Conservation (phyloP, 2,888 invertebrate species). For the Drosophila putrida region DNA sequence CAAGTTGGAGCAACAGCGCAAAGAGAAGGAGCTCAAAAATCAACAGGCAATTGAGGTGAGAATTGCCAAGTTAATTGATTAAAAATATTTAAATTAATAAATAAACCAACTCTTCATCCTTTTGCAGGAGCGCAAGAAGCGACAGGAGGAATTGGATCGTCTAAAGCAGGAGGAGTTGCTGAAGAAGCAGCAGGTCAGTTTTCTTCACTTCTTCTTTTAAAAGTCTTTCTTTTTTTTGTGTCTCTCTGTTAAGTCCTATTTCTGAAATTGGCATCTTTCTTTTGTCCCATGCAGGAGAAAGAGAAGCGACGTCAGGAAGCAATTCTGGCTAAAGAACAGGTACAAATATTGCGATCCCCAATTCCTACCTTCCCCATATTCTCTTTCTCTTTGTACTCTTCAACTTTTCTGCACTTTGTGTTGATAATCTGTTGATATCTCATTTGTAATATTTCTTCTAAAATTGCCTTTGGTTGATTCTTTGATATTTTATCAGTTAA, state of each 20-base stretch:
- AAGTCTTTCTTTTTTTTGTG: constrained; percentile 24
- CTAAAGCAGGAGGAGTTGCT: constrained; percentile 93
- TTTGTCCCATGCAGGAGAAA: constrained; percentile 89
- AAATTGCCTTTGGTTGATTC: not conserved
- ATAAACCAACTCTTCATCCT: too few species aligned
- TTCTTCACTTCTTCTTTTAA: not conserved
- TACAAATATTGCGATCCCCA: constrained; percentile 85
- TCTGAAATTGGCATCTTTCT: constrained; percentile 77
- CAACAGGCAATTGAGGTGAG: constrained; percentile 95
- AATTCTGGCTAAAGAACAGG: constrained; percentile 96
- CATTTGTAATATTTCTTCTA: not conserved
- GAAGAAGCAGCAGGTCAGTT: constrained; percentile 92
- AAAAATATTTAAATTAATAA: too few species aligned
- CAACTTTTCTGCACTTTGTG: not conserved
- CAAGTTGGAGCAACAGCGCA: constrained; percentile 92
- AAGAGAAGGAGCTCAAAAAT: constrained; percentile 92
- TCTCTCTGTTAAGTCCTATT: constrained; percentile 27
- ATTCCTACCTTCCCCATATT: not conserved
- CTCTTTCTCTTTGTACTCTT: not conserved
- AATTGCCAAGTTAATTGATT: too few species aligned
- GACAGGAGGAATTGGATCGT: constrained; percentile 94
- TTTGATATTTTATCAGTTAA: too few species aligned
- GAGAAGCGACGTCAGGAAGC: constrained; percentile 96
- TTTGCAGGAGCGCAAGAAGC: constrained; percentile 92
- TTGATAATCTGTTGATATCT: not conserved